Evolutionary conservation across 2,113 vertebrate genomes (phyloP).

Genomic region (Suricata suricatta): DNA sequence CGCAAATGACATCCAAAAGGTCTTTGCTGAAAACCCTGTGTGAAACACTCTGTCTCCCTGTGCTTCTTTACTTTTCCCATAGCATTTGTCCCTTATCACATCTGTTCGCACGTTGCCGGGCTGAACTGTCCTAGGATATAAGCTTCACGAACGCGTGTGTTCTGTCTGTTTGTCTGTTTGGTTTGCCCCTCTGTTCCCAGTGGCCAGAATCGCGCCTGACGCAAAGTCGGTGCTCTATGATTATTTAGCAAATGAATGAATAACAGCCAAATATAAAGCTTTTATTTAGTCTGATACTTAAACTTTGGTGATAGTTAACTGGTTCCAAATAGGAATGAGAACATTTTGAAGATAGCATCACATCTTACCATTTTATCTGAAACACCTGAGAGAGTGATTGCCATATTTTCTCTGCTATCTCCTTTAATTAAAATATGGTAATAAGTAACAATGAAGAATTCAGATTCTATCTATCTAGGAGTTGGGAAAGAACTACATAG

Average conservation of each 20-base stretch:
- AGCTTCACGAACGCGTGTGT: background rate
- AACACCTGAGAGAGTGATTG: background rate
- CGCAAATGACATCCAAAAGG: background rate
- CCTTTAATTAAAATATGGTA: background rate
- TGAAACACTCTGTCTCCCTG: background rate
- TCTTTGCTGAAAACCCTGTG: background rate
- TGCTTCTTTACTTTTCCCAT: background rate
- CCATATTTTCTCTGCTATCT: background rate
- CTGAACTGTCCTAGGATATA: background rate
- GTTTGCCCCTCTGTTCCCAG: background rate
- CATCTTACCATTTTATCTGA: background rate
- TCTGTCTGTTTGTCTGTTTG: background rate
- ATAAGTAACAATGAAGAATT: background rate
- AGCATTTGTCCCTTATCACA: background rate
- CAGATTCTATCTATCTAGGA: background rate
- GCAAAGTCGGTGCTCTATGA: background rate
- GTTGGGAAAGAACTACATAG: background rate
- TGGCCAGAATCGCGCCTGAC: background rate
- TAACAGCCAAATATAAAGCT: background rate
- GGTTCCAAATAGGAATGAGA: background rate
- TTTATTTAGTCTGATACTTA: background rate
- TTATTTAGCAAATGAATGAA: background rate
- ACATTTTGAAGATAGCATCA: background rate
- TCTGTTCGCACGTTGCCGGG: background rate
- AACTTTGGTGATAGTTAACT: slow-evolving; percentile 21